Conservation (phyloP, 2,797 vertebrate genomes). For the Brachymystax lenok region DNA sequence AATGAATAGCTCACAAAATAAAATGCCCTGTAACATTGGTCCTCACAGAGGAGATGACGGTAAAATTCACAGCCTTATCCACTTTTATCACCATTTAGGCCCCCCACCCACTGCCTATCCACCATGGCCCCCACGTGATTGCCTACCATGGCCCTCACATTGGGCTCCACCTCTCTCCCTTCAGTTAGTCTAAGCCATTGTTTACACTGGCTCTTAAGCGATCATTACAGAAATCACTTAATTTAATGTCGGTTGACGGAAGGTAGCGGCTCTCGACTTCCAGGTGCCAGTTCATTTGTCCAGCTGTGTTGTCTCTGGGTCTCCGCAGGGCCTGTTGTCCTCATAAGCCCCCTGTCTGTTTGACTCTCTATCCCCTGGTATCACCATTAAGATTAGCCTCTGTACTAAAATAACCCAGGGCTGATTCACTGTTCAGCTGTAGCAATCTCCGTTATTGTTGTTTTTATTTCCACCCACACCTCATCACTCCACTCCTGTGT, state of each 20-base stretch:
- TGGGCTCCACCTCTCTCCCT: neutral
- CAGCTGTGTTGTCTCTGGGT: neutral
- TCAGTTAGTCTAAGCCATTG: neutral
- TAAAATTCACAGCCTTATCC: no score
- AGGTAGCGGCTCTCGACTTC: neutral
- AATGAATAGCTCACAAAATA: no score
- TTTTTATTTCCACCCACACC: neutral
- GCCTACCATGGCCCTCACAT: neutral
- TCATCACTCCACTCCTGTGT: neutral
- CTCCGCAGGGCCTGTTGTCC: neutral
- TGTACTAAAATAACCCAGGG: neutral
- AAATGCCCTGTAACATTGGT: neutral
- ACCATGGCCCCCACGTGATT: no score
- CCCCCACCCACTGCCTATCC: no score
- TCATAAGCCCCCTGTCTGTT: neutral
- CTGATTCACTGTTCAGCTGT: neutral
- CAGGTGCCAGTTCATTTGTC: slow-evolving; percentile 3
- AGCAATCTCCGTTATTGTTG: neutral
- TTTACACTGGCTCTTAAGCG: slow-evolving; percentile 2
- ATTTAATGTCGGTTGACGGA: neutral
- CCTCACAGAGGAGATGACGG: no score
- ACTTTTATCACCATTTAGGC: no score
- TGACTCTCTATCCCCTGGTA: neutral
- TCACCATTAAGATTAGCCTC: neutral
- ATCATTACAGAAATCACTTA: slow-evolving; percentile 6